Evolutionary conservation across 2,888 invertebrate species (phyloP), one percentile per base, ranked within the genome.

Genomic region (Prosapia bicincta): DNA sequence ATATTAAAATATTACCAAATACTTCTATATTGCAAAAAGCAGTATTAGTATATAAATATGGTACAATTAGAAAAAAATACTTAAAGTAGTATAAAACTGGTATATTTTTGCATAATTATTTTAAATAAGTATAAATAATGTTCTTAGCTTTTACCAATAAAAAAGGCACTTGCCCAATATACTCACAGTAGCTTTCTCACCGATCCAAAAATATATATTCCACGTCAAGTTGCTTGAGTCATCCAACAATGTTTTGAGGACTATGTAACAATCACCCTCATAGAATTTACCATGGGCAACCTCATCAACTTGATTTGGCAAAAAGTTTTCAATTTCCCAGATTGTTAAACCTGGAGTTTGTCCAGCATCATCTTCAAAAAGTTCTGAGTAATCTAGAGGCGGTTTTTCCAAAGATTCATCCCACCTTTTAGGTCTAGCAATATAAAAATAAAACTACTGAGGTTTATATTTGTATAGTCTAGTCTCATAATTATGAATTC

Each of bases 171-270:
- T n/a, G n/a, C n/a, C 30, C 13, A 54, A 54, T 54, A 54, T 54
- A 20, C 88, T 89, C 86, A 98, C 94, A 13, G 98, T 93, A 1
- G 98, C 95, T 83, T 96, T 93, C 78, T 93, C 94, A 32, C 99
- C 99, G 82, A 99, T 99, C 99, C 99, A 99, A 85, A 98, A 99
- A 87, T 93, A 99, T 82, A 99, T 99, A 82, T 96, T 93, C 97
- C 99, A 99, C 74, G 90, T 89, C 6, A 98, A 86, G 75, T 93
- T 93, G 13, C 95, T 93, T 81, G 92, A 89, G 72, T 95, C 95
- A 83, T 97, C 97, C 54, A 93, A 85, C 54, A 88, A 88, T 0
- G 98, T 98, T 85, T 97, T 96, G 76, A 99, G 86, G 68, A 99
- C 90, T 81, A 99, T 98, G 85, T 99, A 99, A 85, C 99, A 99